phyloP scores from a whole-genome alignment of 2,113 vertebrate genomes.

The Indicator indicator region DNA sequence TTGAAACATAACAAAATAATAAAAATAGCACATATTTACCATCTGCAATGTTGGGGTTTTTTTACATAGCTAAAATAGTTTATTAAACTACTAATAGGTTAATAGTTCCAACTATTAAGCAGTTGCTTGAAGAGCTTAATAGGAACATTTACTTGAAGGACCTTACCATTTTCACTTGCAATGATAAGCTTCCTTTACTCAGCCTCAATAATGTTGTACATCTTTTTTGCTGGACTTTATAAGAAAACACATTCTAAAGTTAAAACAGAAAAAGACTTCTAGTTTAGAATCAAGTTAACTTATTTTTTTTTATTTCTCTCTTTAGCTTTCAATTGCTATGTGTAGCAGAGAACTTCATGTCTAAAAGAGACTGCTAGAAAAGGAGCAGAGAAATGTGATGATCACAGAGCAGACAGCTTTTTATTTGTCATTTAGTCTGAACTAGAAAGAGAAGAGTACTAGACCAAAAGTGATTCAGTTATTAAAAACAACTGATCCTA shows the following conservation, averaged over 20 bases:
- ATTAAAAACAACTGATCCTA: slow-evolving; percentile 36
- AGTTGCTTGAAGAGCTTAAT: neutral
- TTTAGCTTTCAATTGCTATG: neutral
- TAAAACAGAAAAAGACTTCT: neutral
- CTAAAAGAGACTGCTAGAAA: neutral
- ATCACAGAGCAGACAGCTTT: neutral
- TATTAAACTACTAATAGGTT: neutral
- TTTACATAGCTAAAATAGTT: neutral
- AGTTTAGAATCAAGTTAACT: neutral
- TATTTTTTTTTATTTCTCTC: neutral
- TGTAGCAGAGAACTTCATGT: neutral
- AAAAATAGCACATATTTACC: neutral
- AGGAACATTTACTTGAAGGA: neutral
- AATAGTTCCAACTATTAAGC: neutral
- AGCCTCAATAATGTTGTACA: neutral
- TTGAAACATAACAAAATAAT: neutral
- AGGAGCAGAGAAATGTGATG: neutral
- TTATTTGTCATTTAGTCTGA: neutral
- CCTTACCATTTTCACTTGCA: neutral
- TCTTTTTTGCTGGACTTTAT: neutral
- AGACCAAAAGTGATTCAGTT: neutral
- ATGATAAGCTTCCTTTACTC: neutral
- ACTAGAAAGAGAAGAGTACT: neutral
- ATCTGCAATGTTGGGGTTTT: neutral
- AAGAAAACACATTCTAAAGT: neutral